phyloP scores from a whole-genome alignment of 2,113 vertebrate species.

The Egretta garzetta region DNA sequence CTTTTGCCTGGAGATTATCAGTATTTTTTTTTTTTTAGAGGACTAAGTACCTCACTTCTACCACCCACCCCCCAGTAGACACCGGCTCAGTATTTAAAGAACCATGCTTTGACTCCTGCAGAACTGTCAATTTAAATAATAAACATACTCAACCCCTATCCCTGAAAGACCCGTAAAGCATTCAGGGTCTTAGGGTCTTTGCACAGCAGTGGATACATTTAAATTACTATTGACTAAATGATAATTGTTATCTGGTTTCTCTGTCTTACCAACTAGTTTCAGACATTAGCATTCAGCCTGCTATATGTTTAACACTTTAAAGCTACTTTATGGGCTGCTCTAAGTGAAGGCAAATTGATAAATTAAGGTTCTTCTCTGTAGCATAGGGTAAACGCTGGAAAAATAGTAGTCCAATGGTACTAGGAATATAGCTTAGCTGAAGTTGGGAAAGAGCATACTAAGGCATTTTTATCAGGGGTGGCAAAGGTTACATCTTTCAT shows the following conservation, averaged over 20 bases:
- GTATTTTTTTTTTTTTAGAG: background rate
- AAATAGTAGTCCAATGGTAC: background rate
- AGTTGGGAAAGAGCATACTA: background rate
- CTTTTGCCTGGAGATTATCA: background rate
- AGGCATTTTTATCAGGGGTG: background rate
- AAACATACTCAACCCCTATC: background rate
- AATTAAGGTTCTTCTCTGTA: conserved; percentile 29
- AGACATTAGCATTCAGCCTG: conserved; percentile 18
- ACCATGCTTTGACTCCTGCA: background rate
- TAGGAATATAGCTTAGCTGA: background rate
- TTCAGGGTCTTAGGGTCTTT: conserved; percentile 3
- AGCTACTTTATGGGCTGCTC: conserved; percentile 40
- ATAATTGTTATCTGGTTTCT: conserved; percentile 57
- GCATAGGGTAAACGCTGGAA: background rate
- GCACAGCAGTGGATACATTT: conserved; percentile 41
- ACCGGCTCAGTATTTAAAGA: background rate
- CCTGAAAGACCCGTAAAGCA: conserved; percentile 17
- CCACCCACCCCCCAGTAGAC: background rate
- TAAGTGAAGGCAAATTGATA: conserved; percentile 5
- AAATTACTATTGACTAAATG: conserved; percentile 58
- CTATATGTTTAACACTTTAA: conserved; percentile 38
- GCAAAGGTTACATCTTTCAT: conserved; percentile 11
- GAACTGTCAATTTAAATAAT: background rate
- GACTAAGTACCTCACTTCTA: background rate
- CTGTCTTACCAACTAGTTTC: conserved; percentile 16